Percentiles rank a stretch among this genome's conserved stretches.
Evolutionary conservation across 2,888 invertebrate species (phyloP).

Genomic region (Caenorhabditis zanzibari): DNA sequence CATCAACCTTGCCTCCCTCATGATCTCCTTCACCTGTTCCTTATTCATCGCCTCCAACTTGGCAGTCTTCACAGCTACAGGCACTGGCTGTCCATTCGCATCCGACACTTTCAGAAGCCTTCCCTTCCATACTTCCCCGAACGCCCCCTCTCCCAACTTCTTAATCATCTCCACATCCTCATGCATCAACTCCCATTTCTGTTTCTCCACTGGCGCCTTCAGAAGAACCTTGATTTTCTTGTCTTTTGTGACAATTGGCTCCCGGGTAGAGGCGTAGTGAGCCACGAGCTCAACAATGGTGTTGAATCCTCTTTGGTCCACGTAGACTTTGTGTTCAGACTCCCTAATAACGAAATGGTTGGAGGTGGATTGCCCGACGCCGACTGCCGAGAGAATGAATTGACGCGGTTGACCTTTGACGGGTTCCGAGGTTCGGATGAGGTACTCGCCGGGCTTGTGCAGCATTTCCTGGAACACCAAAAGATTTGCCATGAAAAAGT

Average conservation of each 20-base stretch:
- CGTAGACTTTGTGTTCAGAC: conserved; percentile 32
- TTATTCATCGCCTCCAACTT: conserved; percentile 73
- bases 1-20: conserved; percentile 75
- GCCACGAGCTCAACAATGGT: conserved; percentile 43
- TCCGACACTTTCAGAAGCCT: conserved; percentile 15
- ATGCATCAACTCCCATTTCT: conserved; percentile 74
- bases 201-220: conserved; percentile 62
- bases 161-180: conserved; percentile 72
- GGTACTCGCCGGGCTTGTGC: conserved; percentile 66
- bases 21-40: conserved; percentile 76
- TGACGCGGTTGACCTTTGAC: conserved; percentile 55
- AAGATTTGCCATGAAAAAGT: too few relatives aligned
- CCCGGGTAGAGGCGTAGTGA: conserved; percentile 21
- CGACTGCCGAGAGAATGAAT: conserved; percentile 69
- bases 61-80: conserved; percentile 58
- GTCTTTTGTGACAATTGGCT: conserved; percentile 35
- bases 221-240: conserved; percentile 67
- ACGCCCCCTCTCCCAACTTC: conserved; percentile 78
- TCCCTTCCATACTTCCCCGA: conserved; percentile 72
- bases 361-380: conserved; percentile 6
- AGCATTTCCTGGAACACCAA: conserved; percentile 60
- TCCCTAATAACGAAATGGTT: conserved; percentile 60
- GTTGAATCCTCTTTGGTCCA: conserved; percentile 46
- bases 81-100: conserved; percentile 7
- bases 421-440: conserved; percentile 71